phyloP scores from a whole-genome alignment of 2,797 vertebrate species.

The Mormyrops boulengeri region DNA sequence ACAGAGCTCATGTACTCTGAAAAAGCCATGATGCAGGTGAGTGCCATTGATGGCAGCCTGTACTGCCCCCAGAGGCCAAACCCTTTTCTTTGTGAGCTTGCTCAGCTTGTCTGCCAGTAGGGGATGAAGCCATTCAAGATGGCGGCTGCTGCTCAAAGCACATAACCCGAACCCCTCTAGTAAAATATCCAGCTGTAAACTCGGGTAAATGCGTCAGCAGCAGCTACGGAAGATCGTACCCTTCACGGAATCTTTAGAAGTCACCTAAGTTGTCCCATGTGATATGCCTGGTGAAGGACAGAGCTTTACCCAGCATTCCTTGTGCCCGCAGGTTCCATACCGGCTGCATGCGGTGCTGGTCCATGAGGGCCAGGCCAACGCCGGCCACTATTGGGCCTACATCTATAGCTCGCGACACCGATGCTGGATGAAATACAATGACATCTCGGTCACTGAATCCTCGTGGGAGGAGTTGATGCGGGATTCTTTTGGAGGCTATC shows the following conservation, averaged over 20 bases:
- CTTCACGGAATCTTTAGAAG: neutral
- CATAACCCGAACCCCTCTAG: neutral
- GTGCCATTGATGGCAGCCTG: slow-evolving; percentile 27
- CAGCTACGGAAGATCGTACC: neutral
- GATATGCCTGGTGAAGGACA: neutral
- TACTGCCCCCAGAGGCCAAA: neutral
- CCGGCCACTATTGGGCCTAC: slow-evolving; percentile 98
- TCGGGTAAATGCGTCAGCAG: neutral
- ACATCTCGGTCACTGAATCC: slow-evolving; percentile 94
- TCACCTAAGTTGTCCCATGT: neutral
- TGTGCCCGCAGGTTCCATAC: slow-evolving; percentile 77
- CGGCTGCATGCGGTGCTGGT: slow-evolving; percentile 92
- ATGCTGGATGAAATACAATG: slow-evolving; percentile 99
- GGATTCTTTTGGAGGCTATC: slow-evolving; percentile 94
- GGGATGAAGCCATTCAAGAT: neutral
- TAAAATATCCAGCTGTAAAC: neutral
- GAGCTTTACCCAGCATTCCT: neutral
- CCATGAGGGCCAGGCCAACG: slow-evolving; percentile 94
- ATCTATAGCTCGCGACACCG: slow-evolving; percentile 86
- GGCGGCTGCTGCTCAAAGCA: neutral
- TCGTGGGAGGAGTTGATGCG: slow-evolving; percentile 96
- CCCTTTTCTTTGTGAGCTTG: neutral
- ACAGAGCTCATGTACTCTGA: slow-evolving; percentile 97
- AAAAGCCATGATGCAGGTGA: slow-evolving; percentile 95
- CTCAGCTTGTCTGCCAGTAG: neutral